phyloP scores from a whole-genome alignment of 53 echinoderm and acorn worm species.

The Crossaster papposus region DNA sequence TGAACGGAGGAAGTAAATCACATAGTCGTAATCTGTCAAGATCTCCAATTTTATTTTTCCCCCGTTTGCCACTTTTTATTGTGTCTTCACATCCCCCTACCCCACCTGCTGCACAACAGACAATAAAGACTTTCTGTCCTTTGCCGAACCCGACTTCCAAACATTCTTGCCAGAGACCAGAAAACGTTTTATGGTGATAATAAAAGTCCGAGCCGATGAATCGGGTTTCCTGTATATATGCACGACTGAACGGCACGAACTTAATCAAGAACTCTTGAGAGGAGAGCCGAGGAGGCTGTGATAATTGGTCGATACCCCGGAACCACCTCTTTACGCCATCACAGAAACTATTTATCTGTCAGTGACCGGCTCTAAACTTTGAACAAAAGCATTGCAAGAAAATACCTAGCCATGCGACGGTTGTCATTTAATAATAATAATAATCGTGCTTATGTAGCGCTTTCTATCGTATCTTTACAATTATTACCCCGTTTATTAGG shows the following conservation, averaged over 20 bases:
- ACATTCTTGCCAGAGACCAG: slow-evolving; percentile 17
- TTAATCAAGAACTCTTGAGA: not conserved
- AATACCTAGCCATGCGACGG: too few species aligned
- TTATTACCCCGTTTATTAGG: too few species aligned
- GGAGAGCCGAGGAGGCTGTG: not conserved
- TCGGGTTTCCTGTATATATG: not conserved
- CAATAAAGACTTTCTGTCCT: slow-evolving; percentile 30
- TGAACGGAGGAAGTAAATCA: slow-evolving; percentile 34
- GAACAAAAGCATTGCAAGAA: not conserved
- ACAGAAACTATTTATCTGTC: too few species aligned
- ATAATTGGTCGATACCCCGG: not conserved
- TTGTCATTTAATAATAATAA: too few species aligned
- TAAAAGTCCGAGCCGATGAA: slow-evolving; percentile 6
- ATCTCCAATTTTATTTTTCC: not conserved
- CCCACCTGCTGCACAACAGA: not conserved
- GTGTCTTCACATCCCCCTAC: not conserved
- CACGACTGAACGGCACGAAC: slow-evolving; percentile 35
- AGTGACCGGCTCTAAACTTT: too few species aligned
- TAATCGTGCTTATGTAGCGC: too few species aligned
- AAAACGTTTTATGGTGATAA: slow-evolving; percentile 15
- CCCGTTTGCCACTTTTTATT: slow-evolving; percentile 1
- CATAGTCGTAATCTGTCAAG: not conserved
- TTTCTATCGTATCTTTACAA: too few species aligned
- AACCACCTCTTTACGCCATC: too few species aligned
- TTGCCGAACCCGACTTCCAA: not conserved